phyloP scores from a whole-genome alignment of 2,797 vertebrate species.

The Pyrocephalus nanus region DNA sequence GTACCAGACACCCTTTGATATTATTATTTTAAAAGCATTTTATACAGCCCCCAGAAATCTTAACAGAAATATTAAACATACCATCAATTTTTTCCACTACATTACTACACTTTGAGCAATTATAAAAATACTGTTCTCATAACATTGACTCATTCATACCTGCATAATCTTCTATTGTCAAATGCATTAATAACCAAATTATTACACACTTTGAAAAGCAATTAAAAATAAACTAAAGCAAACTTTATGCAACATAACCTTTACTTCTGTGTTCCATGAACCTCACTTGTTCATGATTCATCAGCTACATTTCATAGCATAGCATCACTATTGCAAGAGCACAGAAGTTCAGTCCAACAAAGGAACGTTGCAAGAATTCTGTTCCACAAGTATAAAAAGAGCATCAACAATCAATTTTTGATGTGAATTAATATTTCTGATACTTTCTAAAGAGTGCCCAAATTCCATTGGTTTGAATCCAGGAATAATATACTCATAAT shows the following conservation, averaged over 20 bases:
- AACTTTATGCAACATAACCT: not conserved
- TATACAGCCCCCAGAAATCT: not conserved
- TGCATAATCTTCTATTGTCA: not conserved
- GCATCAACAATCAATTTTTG: not conserved
- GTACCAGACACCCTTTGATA: not conserved
- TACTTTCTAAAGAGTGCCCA: not conserved
- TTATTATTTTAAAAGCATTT: not conserved
- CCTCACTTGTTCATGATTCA: not conserved
- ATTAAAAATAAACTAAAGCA: conserved; percentile 28
- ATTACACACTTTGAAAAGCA: not conserved
- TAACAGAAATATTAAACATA: not conserved
- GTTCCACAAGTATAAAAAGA: not conserved
- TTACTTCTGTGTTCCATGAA: not conserved
- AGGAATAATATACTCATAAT: not conserved
- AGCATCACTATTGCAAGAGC: fast-evolving
- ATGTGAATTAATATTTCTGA: not conserved
- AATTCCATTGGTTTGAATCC: not conserved
- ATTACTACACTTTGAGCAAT: not conserved
- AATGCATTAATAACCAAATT: not conserved
- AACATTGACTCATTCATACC: not conserved
- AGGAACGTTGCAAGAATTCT: not conserved
- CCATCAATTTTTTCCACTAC: not conserved
- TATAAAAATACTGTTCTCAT: not conserved
- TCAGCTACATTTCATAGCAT: not conserved
- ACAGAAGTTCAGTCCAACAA: not conserved